Evolutionary conservation across 2,113 vertebrate species (phyloP).

Genomic region (Cynocephalus volans): DNA sequence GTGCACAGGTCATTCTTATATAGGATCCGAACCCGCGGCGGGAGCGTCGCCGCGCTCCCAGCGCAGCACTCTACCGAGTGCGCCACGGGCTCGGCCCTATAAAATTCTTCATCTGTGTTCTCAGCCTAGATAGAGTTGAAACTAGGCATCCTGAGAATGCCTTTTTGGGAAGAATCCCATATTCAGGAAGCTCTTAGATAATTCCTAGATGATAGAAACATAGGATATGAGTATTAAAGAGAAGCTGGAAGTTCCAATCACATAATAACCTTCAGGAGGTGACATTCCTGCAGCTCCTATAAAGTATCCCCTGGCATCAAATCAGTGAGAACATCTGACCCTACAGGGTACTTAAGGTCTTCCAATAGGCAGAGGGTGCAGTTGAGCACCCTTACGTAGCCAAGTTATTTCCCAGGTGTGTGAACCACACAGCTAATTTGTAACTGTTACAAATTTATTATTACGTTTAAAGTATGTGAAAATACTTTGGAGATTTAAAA

Average conservation of each 20-base stretch:
- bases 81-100: no score
- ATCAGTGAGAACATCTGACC: background rate
- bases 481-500: background rate
- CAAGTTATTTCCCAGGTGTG: background rate
- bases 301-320: background rate
- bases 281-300: background rate
- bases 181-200: background rate
- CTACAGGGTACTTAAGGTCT: background rate
- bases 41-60: no score
- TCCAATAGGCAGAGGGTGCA: background rate
- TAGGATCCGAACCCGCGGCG: no score
- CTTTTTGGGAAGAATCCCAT: background rate
- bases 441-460: conserved; percentile 4
- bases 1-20: no score
- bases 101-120: background rate
- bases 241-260: background rate
- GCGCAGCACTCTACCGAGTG: no score
- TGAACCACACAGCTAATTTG: background rate
- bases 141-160: background rate
- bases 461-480: conserved; percentile 3
- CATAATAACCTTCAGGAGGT: background rate
- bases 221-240: background rate
- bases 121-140: background rate
- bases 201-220: background rate
- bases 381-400: background rate